Evolutionary conservation across 64 coral and sea anemone genomes (phyloP).

Genomic region (Montipora capricornis): DNA sequence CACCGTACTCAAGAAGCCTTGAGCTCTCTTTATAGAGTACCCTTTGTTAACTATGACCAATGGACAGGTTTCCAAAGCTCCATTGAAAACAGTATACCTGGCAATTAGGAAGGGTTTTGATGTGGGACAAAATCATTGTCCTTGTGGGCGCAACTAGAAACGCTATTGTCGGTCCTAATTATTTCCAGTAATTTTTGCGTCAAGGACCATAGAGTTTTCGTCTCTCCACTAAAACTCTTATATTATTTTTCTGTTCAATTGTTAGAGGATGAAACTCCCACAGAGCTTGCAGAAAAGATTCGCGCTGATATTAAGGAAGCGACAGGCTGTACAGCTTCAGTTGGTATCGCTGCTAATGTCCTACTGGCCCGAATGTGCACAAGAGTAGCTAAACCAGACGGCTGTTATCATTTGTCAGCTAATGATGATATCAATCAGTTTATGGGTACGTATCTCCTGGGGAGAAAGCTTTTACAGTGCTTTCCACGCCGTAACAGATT

Average conservation of each 20-base stretch:
- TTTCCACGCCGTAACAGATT: neutral
- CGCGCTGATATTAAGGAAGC: constrained; percentile 78
- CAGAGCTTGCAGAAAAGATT: constrained; percentile 78
- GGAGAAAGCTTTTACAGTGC: neutral
- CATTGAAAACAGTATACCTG: too few relatives aligned
- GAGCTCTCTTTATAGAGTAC: too few relatives aligned
- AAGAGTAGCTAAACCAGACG: constrained; percentile 91
- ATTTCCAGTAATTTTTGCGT: too few relatives aligned
- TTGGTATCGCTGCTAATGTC: constrained; percentile 88
- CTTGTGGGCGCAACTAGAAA: too few relatives aligned
- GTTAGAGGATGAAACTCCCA: constrained; percentile 72
- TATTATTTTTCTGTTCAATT: neutral
- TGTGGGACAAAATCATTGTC: too few relatives aligned
- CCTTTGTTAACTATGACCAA: too few relatives aligned
- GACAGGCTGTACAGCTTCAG: constrained; percentile 84
- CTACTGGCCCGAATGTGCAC: constrained; percentile 96
- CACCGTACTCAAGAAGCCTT: too few relatives aligned
- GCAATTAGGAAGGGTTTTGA: too few relatives aligned
- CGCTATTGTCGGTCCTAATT: too few relatives aligned
- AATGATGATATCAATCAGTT: constrained; percentile 67
- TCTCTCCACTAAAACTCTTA: neutral
- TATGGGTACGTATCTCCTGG: constrained; percentile 65
- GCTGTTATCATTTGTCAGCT: constrained; percentile 78
- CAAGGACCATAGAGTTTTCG: neutral
- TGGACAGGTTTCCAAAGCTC: too few relatives aligned